Percentiles rank a stretch among this genome's conserved stretches.
These are phyloP conservation scores for Pristionchus pacificus DNA, from an alignment of 1,140 invertebrate genomes.

Conservation along the genomic window DNA sequence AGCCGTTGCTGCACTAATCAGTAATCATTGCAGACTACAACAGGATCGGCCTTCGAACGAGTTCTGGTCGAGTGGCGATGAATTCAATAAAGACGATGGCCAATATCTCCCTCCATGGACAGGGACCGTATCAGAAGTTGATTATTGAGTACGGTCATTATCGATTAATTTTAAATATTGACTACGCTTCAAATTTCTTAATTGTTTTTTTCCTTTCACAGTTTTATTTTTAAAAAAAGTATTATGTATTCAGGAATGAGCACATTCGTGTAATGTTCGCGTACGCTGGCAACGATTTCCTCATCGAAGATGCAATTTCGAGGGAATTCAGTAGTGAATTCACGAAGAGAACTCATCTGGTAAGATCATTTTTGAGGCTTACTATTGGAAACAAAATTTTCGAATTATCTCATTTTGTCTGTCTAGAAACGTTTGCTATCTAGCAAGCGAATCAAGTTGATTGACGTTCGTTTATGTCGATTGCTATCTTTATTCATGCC, in stretches of 20 bases:
- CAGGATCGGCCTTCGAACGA: constrained; percentile 18
- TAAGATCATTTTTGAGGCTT: no score
- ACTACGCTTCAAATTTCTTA: no score
- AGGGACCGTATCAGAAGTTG: constrained; percentile 30
- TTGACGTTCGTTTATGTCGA: no score
- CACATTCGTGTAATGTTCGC: constrained; percentile 24
- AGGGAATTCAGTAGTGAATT: constrained; percentile 5
- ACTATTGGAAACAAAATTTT: no score
- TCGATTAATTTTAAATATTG: no score
- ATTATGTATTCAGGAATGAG: constrained; percentile 12
- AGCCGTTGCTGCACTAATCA: no score
- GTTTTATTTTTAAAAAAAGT: background rate
- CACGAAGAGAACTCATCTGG: constrained; percentile 16
- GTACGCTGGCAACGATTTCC: constrained; percentile 27
- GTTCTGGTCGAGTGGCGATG: constrained; percentile 18
- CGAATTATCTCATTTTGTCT: no score
- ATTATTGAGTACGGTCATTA: constrained; percentile 12
- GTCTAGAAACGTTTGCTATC: no score
- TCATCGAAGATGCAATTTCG: constrained; percentile 29
- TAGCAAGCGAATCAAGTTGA: no score
- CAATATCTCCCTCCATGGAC: constrained; percentile 20
- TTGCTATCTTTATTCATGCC: no score
- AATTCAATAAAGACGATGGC: constrained; percentile 17
- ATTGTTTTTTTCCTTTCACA: no score
- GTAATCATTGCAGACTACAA: constrained; percentile 39